Evolutionary conservation across 2,113 vertebrate genomes (phyloP).

Genomic region (Panurus biarmicus): DNA sequence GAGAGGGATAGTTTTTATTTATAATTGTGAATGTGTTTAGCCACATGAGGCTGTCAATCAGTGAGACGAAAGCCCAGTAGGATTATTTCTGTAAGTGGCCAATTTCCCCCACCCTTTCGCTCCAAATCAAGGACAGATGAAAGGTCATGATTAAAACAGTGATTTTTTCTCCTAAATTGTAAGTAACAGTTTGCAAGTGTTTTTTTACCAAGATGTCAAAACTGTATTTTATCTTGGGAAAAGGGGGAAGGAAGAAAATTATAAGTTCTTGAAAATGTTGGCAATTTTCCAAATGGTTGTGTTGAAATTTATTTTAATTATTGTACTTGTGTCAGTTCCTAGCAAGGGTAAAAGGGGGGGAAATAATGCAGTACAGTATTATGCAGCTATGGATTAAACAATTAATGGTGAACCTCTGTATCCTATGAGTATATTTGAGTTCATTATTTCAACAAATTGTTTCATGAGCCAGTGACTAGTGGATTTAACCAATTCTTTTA

Average conservation of each 20-base stretch:
- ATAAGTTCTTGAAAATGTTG: conserved; percentile 73
- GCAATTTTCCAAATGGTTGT: conserved; percentile 68
- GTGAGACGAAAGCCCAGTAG: conserved; percentile 60
- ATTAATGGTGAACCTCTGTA: conserved; percentile 50
- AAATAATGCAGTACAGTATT: conserved; percentile 60
- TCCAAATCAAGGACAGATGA: conserved; percentile 75
- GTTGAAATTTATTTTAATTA: conserved; percentile 78
- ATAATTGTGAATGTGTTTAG: conserved; percentile 67
- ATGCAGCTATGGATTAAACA: conserved; percentile 64
- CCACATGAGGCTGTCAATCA: conserved; percentile 72
- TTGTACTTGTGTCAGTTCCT: conserved; percentile 70
- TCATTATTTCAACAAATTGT: conserved; percentile 52
- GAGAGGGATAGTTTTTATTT: conserved; percentile 65
- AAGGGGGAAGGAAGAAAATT: conserved; percentile 67
- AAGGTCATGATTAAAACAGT: conserved; percentile 81
- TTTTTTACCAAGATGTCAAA: conserved; percentile 78
- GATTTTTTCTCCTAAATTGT: conserved; percentile 66
- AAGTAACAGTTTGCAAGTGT: conserved; percentile 75
- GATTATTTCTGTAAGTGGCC: conserved; percentile 77
- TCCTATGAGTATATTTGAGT: conserved; percentile 42
- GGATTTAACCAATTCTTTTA: conserved; percentile 48
- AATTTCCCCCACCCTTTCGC: conserved; percentile 61
- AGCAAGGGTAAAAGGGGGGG: conserved; percentile 43
- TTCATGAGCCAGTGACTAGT: conserved; percentile 34
- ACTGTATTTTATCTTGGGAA: conserved; percentile 64